Evolutionary conservation across 2,113 vertebrate species (phyloP), one percentile per base, ranked within the genome.

Genomic region (Oplegnathus fasciatus): DNA sequence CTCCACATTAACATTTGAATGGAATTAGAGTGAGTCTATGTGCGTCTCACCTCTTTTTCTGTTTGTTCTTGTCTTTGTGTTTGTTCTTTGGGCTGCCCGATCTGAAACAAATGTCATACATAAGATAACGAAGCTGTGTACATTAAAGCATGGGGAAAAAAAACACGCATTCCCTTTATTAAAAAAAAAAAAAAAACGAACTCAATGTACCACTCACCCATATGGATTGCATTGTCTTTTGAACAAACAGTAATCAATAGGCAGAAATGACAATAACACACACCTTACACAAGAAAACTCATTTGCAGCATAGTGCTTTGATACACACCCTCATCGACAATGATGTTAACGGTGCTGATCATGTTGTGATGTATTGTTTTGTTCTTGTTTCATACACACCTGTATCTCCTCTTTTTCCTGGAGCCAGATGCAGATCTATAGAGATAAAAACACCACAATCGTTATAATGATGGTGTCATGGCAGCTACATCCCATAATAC

Each of bases 31-130:
- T 20, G 55, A 66, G 22, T 71, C 6, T 26, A 0, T 3, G 7
- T 54, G 75, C 17, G 2, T 40, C 96, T 96, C 92, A 99, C 98
- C 98, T 97, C 94, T 98, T 98, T 82, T 96, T 97, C 78, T 97
- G 96, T 96, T 98, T 99, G 95, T 95, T 98, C 96, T 97, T 99
- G 90, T 99, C 97, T 97, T 97, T 99, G 92, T 97, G 95, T 96
- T 98, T 99, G 96, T 94, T 98, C 95, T 97, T 98, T 89, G 95
- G 96, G 93, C 97, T 99, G 78, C 96, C 96, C 50, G 98, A 98
- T 93, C 98, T 99, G 95, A 80, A 91, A 94, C 48, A 85, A 74
- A 90, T 14, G 34, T 7, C 62, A 84, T 6, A 54, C 22, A 30
- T 75, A 13, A 84, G 40, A 76, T 30, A 70, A 77, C 62, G 71